These are phyloP conservation scores for Eristalis pertinax DNA, from an alignment of 2,888 invertebrate genomes.

Conservation along the genomic window DNA sequence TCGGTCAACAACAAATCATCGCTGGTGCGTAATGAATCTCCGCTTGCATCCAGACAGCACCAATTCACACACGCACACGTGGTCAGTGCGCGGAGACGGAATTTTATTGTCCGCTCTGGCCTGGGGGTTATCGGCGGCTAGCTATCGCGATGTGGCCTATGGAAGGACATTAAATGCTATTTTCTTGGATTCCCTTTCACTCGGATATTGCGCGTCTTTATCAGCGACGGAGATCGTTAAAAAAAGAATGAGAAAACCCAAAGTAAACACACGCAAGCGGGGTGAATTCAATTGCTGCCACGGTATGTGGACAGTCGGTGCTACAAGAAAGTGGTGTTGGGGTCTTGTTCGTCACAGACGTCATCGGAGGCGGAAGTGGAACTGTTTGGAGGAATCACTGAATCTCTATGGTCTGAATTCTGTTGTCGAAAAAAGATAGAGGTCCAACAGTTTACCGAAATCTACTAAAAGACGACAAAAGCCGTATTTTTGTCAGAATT, in stretches of 20 bases:
- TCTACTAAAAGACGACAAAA: too few species aligned
- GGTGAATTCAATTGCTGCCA: neutral
- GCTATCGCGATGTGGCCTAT: conserved; percentile 32
- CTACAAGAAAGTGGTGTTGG: neutral
- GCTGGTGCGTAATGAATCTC: conserved; percentile 17
- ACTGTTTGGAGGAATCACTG: too few species aligned
- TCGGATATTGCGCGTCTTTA: conserved; percentile 38
- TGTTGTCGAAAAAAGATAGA: too few species aligned
- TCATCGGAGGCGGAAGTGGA: too few species aligned
- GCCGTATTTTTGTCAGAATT: too few species aligned
- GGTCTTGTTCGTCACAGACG: neutral
- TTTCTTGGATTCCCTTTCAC: conserved; percentile 37
- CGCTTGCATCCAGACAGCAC: neutral
- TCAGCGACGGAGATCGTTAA: conserved; percentile 29
- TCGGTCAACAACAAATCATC: conserved; percentile 35
- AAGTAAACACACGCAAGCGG: neutral
- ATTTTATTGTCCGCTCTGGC: conserved; percentile 15
- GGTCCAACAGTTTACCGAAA: too few species aligned
- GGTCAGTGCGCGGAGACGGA: neutral
- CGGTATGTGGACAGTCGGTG: conserved; percentile 3
- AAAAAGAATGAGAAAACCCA: neutral
- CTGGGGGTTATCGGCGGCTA: conserved; percentile 37
- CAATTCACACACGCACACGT: neutral
- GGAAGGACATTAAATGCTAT: conserved; percentile 42
- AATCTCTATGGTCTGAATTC: too few species aligned